Evolutionary conservation across 2,888 invertebrate genomes (phyloP), one percentile per base, ranked within the genome.

Genomic region (Chymomyza procnemis): DNA sequence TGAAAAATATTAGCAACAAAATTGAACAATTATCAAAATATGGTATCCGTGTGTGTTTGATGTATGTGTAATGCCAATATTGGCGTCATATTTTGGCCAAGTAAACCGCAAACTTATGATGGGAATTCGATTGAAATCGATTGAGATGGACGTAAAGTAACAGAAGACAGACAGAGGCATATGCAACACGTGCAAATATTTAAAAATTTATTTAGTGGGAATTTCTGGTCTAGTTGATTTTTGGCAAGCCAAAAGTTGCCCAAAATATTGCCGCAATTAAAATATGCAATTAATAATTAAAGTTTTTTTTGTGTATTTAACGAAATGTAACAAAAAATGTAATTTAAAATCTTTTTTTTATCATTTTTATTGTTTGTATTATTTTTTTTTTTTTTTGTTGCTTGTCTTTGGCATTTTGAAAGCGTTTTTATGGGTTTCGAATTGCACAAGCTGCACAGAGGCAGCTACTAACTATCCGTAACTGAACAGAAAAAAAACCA

Each of bases 271-370:
- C 34, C 34, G 34, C 34, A 41, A 41, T 41, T 41, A 16, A 59
- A 77, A 74, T n/a, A 76, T 85, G 80, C 73, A 85, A 74, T 63
- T 56, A 70, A 72, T 83, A 85, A 80, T 80, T 80, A 80, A 83
- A 78, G 64, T 77, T 67, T 67, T 69, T 75, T 76, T 74, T 74
- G 77, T 74, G 67, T 71, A 55, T 76, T 68, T 57, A 76, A 66
- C 84, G 74, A 83, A 85, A 82, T 74, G 78, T 85, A 84, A 80
- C 80, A 81, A 80, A 41, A 81, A 81, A 73, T 81, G 74, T 83
- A 83, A 76, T 85, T 83, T 76, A 21, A 74, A 70, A 74, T 77
- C 55, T 34, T 47, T 57, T 61, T 64, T 47, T 59, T 57, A 65
- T 56, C n/a, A n/a, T 52, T 64, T 50, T 64, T 65, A 55, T 62